A percentile compares a stretch with the other conserved stretches of the same genome.
Evolutionary conservation across 2,797 vertebrate species (phyloP).

Genomic region (Acanthurus leucopareius): DNA sequence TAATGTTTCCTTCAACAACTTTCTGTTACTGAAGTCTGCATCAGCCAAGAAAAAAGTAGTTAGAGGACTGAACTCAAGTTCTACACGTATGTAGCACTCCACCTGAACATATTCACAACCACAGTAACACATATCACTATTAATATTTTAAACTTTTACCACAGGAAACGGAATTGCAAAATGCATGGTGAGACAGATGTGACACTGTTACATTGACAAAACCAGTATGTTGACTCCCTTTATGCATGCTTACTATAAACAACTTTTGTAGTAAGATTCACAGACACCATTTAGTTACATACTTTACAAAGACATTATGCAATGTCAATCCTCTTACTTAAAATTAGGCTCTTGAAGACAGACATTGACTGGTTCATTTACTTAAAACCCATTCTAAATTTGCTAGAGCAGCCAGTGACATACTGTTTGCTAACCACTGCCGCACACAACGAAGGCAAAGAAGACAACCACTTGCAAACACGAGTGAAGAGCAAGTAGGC

Average conservation of each 20-base stretch:
- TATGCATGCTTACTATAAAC: not conserved
- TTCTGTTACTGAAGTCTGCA: too few species aligned
- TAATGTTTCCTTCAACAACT: too few species aligned
- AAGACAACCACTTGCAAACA: not conserved
- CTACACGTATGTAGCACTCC: too few species aligned
- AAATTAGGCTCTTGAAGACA: not conserved
- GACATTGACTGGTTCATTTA: not conserved
- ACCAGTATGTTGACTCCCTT: too few species aligned
- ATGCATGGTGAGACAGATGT: too few species aligned
- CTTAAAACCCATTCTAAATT: not conserved
- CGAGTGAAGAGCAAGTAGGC: not conserved
- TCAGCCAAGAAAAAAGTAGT: too few species aligned
- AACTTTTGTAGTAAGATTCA: constrained; percentile 1
- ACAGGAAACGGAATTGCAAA: too few species aligned
- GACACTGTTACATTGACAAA: too few species aligned
- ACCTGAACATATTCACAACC: too few species aligned
- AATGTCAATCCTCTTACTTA: constrained; percentile 3
- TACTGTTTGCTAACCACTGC: not conserved
- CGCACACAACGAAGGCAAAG: constrained; percentile 11
- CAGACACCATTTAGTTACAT: not conserved
- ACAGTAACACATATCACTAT: too few species aligned
- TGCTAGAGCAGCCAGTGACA: not conserved
- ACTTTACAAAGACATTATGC: constrained; percentile 1
- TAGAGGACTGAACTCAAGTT: too few species aligned
- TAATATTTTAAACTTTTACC: too few species aligned